Percentiles rank a stretch among this genome's conserved stretches.
Conservation (phyloP, 2,113 vertebrate species). For the Zapornia atra region DNA sequence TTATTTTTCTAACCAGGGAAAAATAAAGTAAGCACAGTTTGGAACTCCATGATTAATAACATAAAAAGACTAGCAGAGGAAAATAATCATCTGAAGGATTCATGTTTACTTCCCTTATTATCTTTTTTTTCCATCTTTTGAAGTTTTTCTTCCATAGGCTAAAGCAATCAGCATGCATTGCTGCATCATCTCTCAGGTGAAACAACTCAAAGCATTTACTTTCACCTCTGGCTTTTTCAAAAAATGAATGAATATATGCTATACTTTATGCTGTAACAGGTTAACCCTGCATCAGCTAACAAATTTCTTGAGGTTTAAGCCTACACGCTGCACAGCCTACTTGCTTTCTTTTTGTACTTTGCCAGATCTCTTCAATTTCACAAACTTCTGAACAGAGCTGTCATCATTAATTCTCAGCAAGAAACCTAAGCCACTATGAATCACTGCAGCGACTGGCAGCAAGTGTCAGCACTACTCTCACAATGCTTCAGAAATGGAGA, state of each 20-base stretch:
- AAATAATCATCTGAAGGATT: background rate
- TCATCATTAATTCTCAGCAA: conserved; percentile 55
- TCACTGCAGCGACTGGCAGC: background rate
- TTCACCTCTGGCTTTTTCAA: background rate
- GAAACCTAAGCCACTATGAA: conserved; percentile 29
- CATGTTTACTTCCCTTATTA: background rate
- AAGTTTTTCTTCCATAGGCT: background rate
- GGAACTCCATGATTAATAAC: background rate
- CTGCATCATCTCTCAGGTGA: background rate
- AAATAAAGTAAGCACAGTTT: background rate
- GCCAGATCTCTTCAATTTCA: conserved; percentile 13
- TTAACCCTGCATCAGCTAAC: background rate
- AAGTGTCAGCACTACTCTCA: background rate
- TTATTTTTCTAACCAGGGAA: background rate
- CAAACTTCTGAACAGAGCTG: conserved; percentile 44
- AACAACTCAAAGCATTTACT: conserved; percentile 1
- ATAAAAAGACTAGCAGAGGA: background rate
- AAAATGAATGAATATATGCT: background rate
- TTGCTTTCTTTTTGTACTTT: background rate
- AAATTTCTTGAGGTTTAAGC: background rate
- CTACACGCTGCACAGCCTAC: background rate
- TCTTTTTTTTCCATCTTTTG: background rate
- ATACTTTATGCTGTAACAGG: background rate
- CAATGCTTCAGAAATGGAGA: background rate
- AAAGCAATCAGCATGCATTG: background rate